Evolutionary conservation across 2,888 invertebrate genomes (phyloP), one percentile per base, ranked within the genome.

Genomic region (Oligia strigilis): DNA sequence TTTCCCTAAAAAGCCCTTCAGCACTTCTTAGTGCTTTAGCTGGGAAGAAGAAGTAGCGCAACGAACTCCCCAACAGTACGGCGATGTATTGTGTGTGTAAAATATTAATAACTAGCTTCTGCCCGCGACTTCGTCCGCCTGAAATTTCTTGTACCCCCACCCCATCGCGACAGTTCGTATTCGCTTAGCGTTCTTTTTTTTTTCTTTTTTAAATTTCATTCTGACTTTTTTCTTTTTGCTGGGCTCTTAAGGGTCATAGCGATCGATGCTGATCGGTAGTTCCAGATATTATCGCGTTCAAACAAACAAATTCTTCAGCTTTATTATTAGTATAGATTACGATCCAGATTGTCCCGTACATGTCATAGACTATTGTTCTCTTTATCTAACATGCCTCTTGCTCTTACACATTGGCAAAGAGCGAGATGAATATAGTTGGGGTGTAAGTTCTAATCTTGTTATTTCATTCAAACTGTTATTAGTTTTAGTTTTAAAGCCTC

Each of bases 401-500:
- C 43, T 78, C 70, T 36, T n/a, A 52, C 65, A 65, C 17, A 40
- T 11, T 14, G 19, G 1, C 1, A n/a, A 46, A 71, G 60, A 66
- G 52, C 52, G 71, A 69, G 83, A 78, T 43, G 4, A 11, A 3
- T 40, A 60, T 11, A 81, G 70, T 66, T 17, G n/a, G 60, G 70
- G 65, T 66, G 29, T 43, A 17, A 66, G 23, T 60, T 78, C 36
- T 81, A 81, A 81, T 83, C 81, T 83, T 83, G 78, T 71, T 78
- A 83, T 78, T 78, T n/a, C 65, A 83, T 66, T 71, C 9, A 60
- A 65, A 78, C n/a, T 49, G 70, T 76, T 80, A 80, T 83, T 83
- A 83, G 60, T 66, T 81, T 70, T 19, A 83, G 83, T 43, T 81
- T 52, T 71, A 71, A 66, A 78, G 78, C 78, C n/a, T 14, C 0